Evolutionary conservation across 1,140 invertebrate species (phyloP).

Genomic region (Panagrolaimus sp.): DNA sequence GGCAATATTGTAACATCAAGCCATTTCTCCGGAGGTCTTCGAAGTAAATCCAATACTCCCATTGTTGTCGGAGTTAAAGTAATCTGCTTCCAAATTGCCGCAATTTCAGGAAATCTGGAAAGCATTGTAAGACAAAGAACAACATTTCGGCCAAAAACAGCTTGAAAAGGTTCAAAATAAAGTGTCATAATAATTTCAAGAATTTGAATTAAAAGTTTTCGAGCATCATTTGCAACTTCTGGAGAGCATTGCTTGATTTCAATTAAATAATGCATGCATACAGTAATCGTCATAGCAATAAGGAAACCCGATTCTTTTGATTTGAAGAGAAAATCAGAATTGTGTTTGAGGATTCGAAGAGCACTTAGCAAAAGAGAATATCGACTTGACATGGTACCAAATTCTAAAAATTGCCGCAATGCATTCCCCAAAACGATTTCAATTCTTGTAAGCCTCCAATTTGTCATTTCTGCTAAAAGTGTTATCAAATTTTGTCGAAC

Average conservation of each 20-base stretch:
- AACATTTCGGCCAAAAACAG: neutral
- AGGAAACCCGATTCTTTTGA: slow-evolving; percentile 1
- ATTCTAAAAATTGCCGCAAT: neutral
- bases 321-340: slow-evolving; percentile 1
- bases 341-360: neutral
- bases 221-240: neutral
- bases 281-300: neutral
- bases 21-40: neutral
- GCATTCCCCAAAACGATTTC: neutral
- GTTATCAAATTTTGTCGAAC: neutral
- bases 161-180: neutral
- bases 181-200: neutral
- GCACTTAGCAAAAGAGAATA: neutral
- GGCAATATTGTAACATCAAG: neutral
- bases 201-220: neutral
- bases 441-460: neutral
- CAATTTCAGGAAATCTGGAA: neutral
- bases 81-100: neutral
- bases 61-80: neutral
- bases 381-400: neutral
- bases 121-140: neutral
- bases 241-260: slow-evolving; percentile 1
- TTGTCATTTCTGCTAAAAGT: neutral
- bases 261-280: slow-evolving; percentile 10
- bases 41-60: neutral